Evolutionary conservation across 2,797 vertebrate genomes (phyloP), one percentile per base, ranked within the genome.

Genomic region (Myotis findleyi): DNA sequence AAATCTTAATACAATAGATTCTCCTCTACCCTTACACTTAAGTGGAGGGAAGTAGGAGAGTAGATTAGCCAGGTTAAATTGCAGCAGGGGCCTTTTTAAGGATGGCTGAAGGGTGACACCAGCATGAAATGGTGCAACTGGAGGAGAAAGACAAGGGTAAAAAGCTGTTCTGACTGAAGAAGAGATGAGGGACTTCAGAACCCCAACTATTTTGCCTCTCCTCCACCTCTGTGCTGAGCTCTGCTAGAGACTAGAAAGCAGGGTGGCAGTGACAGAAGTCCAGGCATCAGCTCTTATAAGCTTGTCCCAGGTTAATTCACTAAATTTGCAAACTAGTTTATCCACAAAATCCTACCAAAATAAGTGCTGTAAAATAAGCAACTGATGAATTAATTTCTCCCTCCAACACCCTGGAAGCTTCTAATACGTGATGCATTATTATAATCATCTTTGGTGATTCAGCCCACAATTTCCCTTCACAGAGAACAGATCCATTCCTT

Each of bases 221-320:
- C 17, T 68, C 55, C 55, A 89, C 71, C 57, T 10, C 69, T 55
- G 36, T 30, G 30, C 25, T 80, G 87, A 30, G 71, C 30, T 83
- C 44, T 12, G 27, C 23, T 77, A 64, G 18, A 64, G 36, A 87
- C 14, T 72, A 81, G 18, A 69, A 55, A 88, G 47, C 51, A 71
- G 41, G 20, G 16, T 18, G 6, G 76, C 44, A 93, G 33, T 71
- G 41, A 92, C 16, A 75, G 9, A 91, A 6, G 11, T 36, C 23
- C 47, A 66, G 16, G 18, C 53, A 75, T 38, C 53, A 83, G 64
- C 76, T 33, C 49, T 82, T 53, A 88, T 3, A 18, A 62, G 86
- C 30, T 41, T 91, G 23, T 51, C 33, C n/a, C 80, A 96, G 23
- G n/a, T 96, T 93, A 93, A 88, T 76, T 87, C 36, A 85, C 23